Evolutionary conservation across 2,888 invertebrate genomes (phyloP), one percentile per base, ranked within the genome.

Genomic region (Orthonychiurus folsomi): DNA sequence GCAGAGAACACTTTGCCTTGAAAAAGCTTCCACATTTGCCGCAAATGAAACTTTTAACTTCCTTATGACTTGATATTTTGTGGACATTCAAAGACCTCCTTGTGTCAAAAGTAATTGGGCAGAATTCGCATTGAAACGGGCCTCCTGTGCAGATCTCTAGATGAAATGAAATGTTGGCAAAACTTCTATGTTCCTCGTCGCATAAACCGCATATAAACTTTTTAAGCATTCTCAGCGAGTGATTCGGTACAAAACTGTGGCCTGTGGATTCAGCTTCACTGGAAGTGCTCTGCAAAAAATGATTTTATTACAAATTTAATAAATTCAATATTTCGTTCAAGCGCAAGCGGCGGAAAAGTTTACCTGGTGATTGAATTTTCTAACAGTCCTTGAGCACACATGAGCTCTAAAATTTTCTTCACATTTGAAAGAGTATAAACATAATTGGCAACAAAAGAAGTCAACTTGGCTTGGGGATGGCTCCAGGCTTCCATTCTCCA

Each of bases 201-300:
- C 63, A 63, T 24, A 60, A 50, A 9, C 63, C 58, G 37, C 63
- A 63, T 12, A 63, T 28, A 56, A 63, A 63, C 50, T 59, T 55
- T 18, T 50, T 58, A n/a, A 60, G n/a, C 2, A 52, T 24, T 15
- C 21, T 25, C n/a, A n/a, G n/a, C n/a, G n/a, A n/a, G n/a, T n/a
- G n/a, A n/a, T n/a, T n/a, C n/a, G n/a, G n/a, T n/a, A n/a, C n/a
- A n/a, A n/a, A n/a, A n/a, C n/a, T n/a, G n/a, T n/a, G n/a, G n/a
- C n/a, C n/a, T n/a, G n/a, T n/a, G n/a, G n/a, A n/a, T n/a, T n/a
- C n/a, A n/a, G n/a, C n/a, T n/a, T n/a, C n/a, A n/a, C n/a, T n/a
- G n/a, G n/a, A n/a, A n/a, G n/a, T n/a, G n/a, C n/a, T n/a, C n/a
- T n/a, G n/a, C n/a, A n/a, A n/a, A n/a, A n/a, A n/a, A n/a, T n/a